phyloP scores from a whole-genome alignment of 1,140 invertebrate genomes.

The Scaptomyza hsui region DNA sequence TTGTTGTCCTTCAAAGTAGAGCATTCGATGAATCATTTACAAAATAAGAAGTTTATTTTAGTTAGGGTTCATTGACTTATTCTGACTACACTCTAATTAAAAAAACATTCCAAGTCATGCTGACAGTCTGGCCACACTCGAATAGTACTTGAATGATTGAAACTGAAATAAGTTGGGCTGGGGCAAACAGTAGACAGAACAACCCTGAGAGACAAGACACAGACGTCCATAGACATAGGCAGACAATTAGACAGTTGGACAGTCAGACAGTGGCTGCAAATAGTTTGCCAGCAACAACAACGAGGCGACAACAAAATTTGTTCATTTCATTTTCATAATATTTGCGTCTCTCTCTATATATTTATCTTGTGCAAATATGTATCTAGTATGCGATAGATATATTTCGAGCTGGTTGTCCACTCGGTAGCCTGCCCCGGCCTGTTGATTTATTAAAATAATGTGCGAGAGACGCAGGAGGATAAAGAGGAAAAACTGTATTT shows the following conservation, averaged over 20 bases:
- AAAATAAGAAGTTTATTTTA: background rate
- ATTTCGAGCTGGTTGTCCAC: constrained; percentile 25
- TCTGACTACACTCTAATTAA: background rate
- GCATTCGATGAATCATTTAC: background rate
- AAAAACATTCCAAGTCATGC: background rate
- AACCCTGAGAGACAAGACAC: constrained; percentile 26
- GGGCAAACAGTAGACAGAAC: background rate
- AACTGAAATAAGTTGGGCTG: constrained; percentile 16
- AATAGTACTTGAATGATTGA: background rate
- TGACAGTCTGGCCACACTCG: constrained; percentile 10
- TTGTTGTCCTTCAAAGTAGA: background rate
- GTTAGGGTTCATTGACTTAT: constrained; percentile 2
- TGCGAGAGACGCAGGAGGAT: background rate
- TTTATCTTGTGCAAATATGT: constrained; percentile 43
- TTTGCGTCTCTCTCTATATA: constrained; percentile 31
- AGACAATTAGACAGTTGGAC: constrained; percentile 8
- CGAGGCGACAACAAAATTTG: constrained; percentile 34
- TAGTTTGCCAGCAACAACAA: constrained; percentile 43
- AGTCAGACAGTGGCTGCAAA: constrained; percentile 1
- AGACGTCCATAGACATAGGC: constrained; percentile 3
- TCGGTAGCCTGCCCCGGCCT: constrained; percentile 7
- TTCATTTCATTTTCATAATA: constrained; percentile 56
- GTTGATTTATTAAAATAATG: constrained; percentile 51
- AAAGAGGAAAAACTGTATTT: background rate
- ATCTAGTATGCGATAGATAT: constrained; percentile 27